phyloP scores from a whole-genome alignment of 2,113 vertebrate genomes.

The Casuarius casuarius region DNA sequence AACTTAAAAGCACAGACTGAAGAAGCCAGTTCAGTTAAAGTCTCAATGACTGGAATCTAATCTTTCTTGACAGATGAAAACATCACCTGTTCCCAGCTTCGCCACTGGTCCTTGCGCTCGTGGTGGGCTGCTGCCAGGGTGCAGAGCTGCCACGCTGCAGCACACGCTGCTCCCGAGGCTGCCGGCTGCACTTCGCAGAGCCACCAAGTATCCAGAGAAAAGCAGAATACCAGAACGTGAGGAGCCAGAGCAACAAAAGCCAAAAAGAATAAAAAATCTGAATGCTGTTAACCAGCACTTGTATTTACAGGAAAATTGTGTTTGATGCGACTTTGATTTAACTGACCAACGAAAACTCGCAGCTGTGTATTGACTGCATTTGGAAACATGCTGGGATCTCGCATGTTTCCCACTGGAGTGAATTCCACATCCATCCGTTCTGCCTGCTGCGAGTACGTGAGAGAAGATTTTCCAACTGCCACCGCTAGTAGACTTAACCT shows the following conservation, averaged over 20 bases:
- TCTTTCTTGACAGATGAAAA: not conserved
- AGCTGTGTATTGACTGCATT: not conserved
- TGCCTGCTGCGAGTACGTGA: not conserved
- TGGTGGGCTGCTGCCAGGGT: not conserved
- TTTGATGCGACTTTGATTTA: not conserved
- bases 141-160: not conserved
- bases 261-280: not conserved
- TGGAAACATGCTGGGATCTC: not conserved
- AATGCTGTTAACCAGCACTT: not conserved
- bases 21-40: not conserved
- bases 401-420: not conserved
- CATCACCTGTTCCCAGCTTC: not conserved
- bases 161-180: accelerated
- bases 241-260: not conserved
- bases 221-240: not conserved
- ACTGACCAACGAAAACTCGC: not conserved
- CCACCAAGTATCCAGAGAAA: not conserved
- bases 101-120: not conserved
- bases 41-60: not conserved
- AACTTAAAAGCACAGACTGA: not conserved
- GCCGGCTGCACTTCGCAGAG: not conserved
- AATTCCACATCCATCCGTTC: not conserved
- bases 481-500: not conserved
- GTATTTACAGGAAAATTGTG: not conserved
- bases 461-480: not conserved